Conservation (phyloP, 2,797 vertebrate species). For the Megaceryle alcyon region DNA sequence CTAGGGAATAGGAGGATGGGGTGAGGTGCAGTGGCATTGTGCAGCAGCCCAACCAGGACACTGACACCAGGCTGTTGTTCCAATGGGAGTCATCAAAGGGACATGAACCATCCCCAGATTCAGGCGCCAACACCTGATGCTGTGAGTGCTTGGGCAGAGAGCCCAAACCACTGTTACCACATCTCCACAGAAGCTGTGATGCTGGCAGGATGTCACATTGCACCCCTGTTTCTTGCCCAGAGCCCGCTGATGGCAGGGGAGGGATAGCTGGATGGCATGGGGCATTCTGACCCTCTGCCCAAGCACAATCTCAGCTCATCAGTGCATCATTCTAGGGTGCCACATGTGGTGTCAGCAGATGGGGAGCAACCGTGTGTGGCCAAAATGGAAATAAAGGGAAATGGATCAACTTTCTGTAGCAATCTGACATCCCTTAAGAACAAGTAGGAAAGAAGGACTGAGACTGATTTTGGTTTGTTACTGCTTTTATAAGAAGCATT, state of each 20-base stretch:
- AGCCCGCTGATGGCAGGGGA: neutral
- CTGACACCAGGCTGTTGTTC: neutral
- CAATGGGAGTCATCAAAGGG: rapidly evolving
- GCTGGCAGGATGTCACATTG: neutral
- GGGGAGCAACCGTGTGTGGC: neutral
- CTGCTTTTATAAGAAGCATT: neutral
- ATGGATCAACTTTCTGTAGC: neutral
- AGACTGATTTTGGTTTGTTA: neutral
- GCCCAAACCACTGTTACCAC: neutral
- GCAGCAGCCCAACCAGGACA: neutral
- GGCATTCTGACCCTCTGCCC: neutral
- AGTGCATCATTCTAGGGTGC: no score
- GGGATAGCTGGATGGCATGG: neutral
- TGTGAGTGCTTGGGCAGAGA: neutral
- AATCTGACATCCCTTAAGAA: neutral
- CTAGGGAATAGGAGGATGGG: neutral
- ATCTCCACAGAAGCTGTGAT: rapidly evolving
- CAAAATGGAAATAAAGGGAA: neutral
- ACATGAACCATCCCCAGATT: neutral
- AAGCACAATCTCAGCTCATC: neutral
- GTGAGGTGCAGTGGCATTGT: rapidly evolving
- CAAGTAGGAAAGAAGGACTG: neutral
- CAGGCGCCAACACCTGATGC: neutral
- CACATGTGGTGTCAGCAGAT: neutral
- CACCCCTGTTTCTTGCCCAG: neutral